Percentiles rank a stretch among this genome's conserved stretches.
These are phyloP conservation scores for Thereva nobilitata DNA, from an alignment of 2,888 invertebrate genomes.

Conservation along the genomic window DNA sequence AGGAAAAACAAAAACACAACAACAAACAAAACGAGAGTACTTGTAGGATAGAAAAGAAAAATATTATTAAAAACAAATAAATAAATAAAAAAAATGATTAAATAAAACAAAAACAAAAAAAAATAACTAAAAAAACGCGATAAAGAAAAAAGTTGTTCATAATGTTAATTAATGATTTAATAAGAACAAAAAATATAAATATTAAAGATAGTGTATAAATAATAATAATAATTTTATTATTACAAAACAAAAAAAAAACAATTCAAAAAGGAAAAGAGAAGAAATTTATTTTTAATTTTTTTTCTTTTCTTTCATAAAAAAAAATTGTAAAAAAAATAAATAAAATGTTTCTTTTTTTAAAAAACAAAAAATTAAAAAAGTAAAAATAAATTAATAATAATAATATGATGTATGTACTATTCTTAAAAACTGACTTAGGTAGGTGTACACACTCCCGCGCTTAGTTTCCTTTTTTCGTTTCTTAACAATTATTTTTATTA, in stretches of 20 bases:
- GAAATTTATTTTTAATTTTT: neutral
- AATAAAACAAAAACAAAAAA: neutral
- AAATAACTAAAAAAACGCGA: slow-evolving; percentile 1
- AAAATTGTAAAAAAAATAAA: neutral
- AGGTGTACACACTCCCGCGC: too few relatives aligned
- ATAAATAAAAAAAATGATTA: neutral
- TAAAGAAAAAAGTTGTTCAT: slow-evolving; percentile 1
- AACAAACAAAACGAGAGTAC: too few relatives aligned
- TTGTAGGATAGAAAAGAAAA: neutral
- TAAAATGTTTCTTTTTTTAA: slow-evolving; percentile 16
- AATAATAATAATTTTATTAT: neutral
- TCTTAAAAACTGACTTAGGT: too few relatives aligned
- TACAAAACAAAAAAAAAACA: neutral
- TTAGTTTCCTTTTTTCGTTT: too few relatives aligned
- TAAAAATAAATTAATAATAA: slow-evolving; percentile 31
- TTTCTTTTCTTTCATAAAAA: neutral
- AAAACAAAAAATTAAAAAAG: slow-evolving; percentile 13
- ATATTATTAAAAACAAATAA: slow-evolving; percentile 2
- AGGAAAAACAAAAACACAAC: too few relatives aligned
- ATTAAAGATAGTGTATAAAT: neutral
- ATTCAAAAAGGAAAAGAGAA: neutral
- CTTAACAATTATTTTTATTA: slow-evolving; percentile 14
- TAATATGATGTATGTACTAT: neutral
- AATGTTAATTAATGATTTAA: neutral
- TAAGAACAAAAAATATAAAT: slow-evolving; percentile 2